Base-by-base conservation (phyloP, 2,797 vertebrate genomes). In the Carapus acus region DNA sequence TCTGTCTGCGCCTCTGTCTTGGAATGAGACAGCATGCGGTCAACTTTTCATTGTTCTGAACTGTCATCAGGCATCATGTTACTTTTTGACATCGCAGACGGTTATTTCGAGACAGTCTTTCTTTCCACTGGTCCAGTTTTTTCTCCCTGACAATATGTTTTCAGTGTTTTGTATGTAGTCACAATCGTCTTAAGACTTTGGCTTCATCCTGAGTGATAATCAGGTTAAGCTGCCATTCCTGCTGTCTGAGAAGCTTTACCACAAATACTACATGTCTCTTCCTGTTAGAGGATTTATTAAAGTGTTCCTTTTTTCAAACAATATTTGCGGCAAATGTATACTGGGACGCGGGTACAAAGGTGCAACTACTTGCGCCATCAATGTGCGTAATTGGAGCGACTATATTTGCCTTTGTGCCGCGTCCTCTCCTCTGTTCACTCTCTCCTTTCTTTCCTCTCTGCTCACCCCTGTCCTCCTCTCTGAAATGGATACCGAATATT, bases 401-500 rank as follows among this genome's bases (percentile, higher is more conserved):
- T 52, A 12, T 62, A 60, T 71, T 67, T 47, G 48, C 17, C 60
- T 50, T 61, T 49, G 62, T 75, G 60, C 33, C 22, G 49, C 56
- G 45, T 39, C 43, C 24, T 27, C 24, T 31, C 6, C 54, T 65
- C 39, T 57, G 54, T 40, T 73, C 50, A 33, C 45, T 62, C 67
- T 66, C 62, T 68, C 56, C 31, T 67, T 66, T 68, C 69, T n/a
- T n/a, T n/a, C n/a, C n/a, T 41, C 56, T 59, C 33, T 7, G 27
- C 60, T 74, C 51, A 52, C 74, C 68, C 67, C 58, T 77, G 67
- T 65, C 72, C 69, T 72, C 51, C 44, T 45, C 43, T 71, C 54
- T 80, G 75, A 77, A 79, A 78, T 65, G 62, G 71, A 82, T 67
- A 77, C 67, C 15, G 29, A 77, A 70, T 73, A 71, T 78, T 78